Conservation (phyloP, 64 coral and sea anemone species). For the Acropora yongei region DNA sequence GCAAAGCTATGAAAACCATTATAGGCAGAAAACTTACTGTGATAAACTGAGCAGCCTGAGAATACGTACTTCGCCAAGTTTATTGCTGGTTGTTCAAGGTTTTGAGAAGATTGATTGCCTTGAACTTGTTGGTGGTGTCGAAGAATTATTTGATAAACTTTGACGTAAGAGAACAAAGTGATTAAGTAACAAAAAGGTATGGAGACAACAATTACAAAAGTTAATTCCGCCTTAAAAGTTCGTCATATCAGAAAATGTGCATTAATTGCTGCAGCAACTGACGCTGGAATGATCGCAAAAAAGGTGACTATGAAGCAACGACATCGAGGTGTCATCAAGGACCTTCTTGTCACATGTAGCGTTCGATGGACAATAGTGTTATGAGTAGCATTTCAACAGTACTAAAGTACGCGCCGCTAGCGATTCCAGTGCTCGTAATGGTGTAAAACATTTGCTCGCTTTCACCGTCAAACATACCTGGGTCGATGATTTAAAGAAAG, state of each 20-base stretch:
- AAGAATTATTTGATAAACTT: constrained; percentile 15
- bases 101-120: neutral
- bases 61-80: neutral
- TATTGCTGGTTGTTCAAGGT: neutral
- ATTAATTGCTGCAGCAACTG: neutral
- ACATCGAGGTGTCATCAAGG: neutral
- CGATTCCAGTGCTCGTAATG: neutral
- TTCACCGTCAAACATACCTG: neutral
- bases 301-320: neutral
- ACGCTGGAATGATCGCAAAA: neutral
- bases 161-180: neutral
- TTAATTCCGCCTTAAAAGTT: too few species aligned
- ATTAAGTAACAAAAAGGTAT: neutral
- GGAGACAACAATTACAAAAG: neutral
- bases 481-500: neutral
- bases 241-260: fast-evolving
- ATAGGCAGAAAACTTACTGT: neutral
- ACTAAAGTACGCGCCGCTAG: neutral
- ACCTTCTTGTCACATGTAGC: constrained; percentile 15
- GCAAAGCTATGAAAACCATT: neutral
- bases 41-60: neutral
- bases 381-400: neutral
- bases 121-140: constrained; percentile 1
- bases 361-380: constrained; percentile 19
- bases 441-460: neutral